These are phyloP conservation scores for Excalfactoria chinensis DNA, from an alignment of 2,113 vertebrate species.

Conservation along the genomic window DNA sequence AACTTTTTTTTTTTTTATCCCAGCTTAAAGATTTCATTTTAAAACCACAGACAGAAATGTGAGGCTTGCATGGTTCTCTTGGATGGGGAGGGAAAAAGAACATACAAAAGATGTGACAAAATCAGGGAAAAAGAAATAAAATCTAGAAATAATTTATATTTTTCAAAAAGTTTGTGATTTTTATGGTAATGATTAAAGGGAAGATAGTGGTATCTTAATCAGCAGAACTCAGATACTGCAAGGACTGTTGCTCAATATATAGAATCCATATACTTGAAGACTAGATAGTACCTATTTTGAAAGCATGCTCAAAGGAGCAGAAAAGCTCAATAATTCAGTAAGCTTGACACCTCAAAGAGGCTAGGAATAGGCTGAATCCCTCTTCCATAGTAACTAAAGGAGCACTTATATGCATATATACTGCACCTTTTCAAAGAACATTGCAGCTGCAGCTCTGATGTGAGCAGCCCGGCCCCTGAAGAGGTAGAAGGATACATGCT, in stretches of 20 bases:
- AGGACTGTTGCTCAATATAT: background rate
- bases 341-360: background rate
- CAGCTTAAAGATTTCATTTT: background rate
- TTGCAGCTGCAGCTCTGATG: background rate
- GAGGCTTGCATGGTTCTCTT: background rate
- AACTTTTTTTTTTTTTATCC: background rate
- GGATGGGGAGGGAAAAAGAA: background rate
- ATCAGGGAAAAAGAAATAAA: background rate
- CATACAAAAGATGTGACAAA: background rate
- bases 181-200: background rate
- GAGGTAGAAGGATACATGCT: background rate
- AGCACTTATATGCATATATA: background rate
- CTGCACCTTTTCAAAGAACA: background rate
- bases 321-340: slow-evolving; percentile 40
- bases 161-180: background rate
- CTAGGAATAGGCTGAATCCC: background rate
- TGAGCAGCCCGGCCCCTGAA: background rate
- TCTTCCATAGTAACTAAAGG: background rate
- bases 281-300: slow-evolving; percentile 21
- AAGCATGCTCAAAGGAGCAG: background rate
- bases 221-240: background rate
- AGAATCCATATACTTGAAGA: background rate
- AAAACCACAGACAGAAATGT: background rate
- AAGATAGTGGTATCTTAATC: background rate
- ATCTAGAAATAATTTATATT: background rate